phyloP scores from a whole-genome alignment of 2,888 invertebrate genomes.

The Labia minor region DNA sequence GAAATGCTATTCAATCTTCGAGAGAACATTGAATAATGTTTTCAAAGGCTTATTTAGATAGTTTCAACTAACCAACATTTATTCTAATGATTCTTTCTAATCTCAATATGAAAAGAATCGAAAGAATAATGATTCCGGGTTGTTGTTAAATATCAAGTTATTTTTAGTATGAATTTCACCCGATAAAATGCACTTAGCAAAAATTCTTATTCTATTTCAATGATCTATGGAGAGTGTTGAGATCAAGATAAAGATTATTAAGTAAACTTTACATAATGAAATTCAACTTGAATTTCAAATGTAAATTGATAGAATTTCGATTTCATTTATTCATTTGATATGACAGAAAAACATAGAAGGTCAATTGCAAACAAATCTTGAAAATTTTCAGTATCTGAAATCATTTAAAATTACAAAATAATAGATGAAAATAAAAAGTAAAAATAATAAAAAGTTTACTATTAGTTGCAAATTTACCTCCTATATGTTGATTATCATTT shows the following conservation, averaged over 20 bases:
- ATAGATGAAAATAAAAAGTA: no score
- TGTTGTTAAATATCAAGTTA: neutral
- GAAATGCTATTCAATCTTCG: neutral
- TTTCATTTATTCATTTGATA: no score
- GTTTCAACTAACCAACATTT: neutral
- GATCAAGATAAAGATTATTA: neutral
- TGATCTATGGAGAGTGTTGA: neutral
- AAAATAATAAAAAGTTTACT: no score
- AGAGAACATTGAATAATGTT: neutral
- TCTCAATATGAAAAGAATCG: constrained; percentile 8
- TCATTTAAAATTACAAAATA: no score
- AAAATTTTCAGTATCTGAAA: no score
- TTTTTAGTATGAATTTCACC: neutral
- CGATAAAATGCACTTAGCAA: neutral
- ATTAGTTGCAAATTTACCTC: no score
- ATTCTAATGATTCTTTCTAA: neutral
- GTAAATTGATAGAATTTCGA: no score
- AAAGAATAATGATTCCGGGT: neutral
- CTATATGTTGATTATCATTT: no score
- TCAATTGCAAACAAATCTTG: no score
- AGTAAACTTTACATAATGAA: no score
- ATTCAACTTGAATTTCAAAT: no score
- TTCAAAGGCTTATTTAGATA: neutral
- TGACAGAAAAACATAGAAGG: no score
- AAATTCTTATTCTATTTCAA: neutral